Base-by-base conservation (phyloP, 2,888 invertebrate species). In the Eumacrocentrus americanus region DNA sequence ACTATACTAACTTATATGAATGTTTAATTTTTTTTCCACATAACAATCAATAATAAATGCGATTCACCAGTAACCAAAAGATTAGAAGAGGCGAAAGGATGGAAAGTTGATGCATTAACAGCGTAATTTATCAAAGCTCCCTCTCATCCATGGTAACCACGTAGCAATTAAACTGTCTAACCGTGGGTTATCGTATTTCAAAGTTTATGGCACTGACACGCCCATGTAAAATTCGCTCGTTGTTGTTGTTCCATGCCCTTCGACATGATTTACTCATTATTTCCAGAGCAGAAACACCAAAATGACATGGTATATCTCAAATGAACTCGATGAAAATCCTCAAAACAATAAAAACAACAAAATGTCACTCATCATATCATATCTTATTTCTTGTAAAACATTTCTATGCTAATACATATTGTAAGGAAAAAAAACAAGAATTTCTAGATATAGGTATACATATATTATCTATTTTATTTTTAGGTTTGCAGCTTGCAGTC, bases 131-230 rank as follows among this genome's bases (percentile, higher is more conserved):
- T 78, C 77, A 78, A 75, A 72, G 69, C 72, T 74, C n/a, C 70
- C 73, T 76, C 77, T 76, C 76, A 73, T 74, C 75, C 73, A 70
- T 70, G 70, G 73, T 71, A 73, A 75, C 74, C 70, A 75, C 75
- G 70, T 75, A 75, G 77, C 77, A 79, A 77, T 79, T 79, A 79
- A 77, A 76, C 72, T 78, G 75, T 78, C 73, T 73, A 6, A 73
- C 75, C 68, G 69, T 70, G 73, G 71, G 76, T 75, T 75, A 76
- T 77, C 78, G 73, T 77, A 77, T 77, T 77, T 77, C 75, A 72
- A 76, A 74, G 68, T 77, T 78, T 77, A 77, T 75, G 70, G 72
- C 72, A 71, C 67, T 65, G 76, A 66, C 72, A 78, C 78, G 77
- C 78, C 78, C 74, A 77, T 73, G 72, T 73, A 70, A 75, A 78